Percentiles rank a stretch among this genome's conserved stretches.
phyloP scores from a whole-genome alignment of 2,113 vertebrate genomes.

The Arothron firmamentum region DNA sequence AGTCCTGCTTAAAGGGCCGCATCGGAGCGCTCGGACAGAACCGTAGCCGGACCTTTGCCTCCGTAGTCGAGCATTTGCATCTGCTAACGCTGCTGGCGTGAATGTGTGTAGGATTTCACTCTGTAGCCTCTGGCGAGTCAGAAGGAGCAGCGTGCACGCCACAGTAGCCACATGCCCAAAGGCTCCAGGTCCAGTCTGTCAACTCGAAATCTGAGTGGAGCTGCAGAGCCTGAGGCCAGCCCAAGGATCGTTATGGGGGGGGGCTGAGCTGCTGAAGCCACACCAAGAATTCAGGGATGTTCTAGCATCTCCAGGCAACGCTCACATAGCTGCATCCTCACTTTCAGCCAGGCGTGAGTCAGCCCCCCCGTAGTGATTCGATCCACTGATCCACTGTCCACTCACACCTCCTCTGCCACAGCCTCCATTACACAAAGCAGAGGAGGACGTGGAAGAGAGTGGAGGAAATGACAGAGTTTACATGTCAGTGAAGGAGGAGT shows the following conservation, averaged over 20 bases:
- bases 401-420: conserved; percentile 8
- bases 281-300: conserved; percentile 34
- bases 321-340: conserved; percentile 14
- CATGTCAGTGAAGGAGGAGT: neutral
- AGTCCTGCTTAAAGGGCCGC: conserved; percentile 18
- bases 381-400: conserved; percentile 4
- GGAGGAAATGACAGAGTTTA: no score
- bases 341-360: conserved; percentile 4
- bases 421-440: no score
- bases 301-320: conserved; percentile 36
- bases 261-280: conserved; percentile 4
- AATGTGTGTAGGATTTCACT: neutral
- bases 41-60: no score
- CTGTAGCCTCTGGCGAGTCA: conserved; percentile 13
- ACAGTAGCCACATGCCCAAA: conserved; percentile 24
- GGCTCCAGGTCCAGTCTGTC: conserved; percentile 32
- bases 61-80: no score
- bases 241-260: conserved; percentile 12
- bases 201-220: conserved; percentile 8
- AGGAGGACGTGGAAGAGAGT: no score
- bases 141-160: conserved; percentile 19
- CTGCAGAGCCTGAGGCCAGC: conserved; percentile 13
- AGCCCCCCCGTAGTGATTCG: conserved; percentile 3
- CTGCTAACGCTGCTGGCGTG: no score
- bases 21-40: no score